Conservation (phyloP, 1,140 invertebrate species). For the Cydia fagiglandana region DNA sequence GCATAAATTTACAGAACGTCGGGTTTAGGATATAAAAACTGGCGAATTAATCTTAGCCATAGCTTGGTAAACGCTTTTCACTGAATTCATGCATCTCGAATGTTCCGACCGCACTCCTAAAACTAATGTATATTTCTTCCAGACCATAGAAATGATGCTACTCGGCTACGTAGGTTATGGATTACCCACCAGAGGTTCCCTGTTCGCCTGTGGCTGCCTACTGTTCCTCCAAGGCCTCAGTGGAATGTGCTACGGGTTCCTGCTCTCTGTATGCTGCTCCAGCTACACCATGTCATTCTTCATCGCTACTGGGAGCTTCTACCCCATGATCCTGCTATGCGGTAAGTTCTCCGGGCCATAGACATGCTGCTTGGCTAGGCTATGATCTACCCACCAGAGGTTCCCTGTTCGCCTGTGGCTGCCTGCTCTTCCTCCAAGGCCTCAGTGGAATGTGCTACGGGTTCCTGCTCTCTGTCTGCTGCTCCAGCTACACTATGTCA, state of each 20-base stretch:
- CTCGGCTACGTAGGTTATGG: conserved; percentile 69
- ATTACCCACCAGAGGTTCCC: conserved; percentile 67
- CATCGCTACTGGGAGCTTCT: conserved; percentile 91
- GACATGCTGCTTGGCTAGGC: not conserved
- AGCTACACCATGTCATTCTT: conserved; percentile 91
- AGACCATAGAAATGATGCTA: conserved; percentile 73
- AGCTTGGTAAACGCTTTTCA: too few relatives aligned
- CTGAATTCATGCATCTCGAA: not conserved
- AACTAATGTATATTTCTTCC: conserved; percentile 29
- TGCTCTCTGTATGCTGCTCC: conserved; percentile 88
- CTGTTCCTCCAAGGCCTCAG: conserved; percentile 76
- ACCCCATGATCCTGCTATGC: conserved; percentile 90
- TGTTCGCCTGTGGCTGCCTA: conserved; percentile 58
- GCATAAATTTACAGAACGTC: too few relatives aligned
- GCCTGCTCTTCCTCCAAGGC: conserved; percentile 71
- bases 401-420: too few relatives aligned
- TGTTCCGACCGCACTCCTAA: not conserved
- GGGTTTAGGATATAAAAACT: too few relatives aligned
- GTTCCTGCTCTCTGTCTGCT: conserved; percentile 89
- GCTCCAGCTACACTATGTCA: conserved; percentile 87
- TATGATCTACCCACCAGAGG: not conserved
- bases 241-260: conserved; percentile 83
- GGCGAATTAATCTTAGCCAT: too few relatives aligned
- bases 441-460: conserved; percentile 81
- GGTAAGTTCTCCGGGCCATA: conserved; percentile 80